These are phyloP conservation scores for Pandion haliaetus DNA, from an alignment of 2,113 vertebrate species.

Conservation along the genomic window DNA sequence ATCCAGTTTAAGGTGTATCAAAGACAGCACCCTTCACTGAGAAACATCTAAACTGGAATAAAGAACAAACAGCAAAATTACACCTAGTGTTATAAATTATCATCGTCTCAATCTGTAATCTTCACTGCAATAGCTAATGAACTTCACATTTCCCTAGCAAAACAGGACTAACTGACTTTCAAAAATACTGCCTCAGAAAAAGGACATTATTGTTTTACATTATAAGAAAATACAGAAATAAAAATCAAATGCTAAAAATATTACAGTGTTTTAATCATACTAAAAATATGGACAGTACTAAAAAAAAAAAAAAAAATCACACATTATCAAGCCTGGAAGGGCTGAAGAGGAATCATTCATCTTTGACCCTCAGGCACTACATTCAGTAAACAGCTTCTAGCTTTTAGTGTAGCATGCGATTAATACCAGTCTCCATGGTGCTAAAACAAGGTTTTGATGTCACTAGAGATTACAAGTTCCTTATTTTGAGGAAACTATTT, in stretches of 20 bases:
- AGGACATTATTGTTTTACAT: not conserved
- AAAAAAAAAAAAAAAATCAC: not conserved
- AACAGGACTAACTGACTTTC: not conserved
- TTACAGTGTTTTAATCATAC: not conserved
- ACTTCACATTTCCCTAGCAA: not conserved
- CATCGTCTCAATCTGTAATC: slow-evolving; percentile 12
- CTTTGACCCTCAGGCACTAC: not conserved
- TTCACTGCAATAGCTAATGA: not conserved
- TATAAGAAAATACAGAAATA: not conserved
- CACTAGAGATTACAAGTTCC: not conserved
- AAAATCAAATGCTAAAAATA: not conserved
- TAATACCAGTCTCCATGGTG: not conserved
- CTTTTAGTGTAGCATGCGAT: not conserved
- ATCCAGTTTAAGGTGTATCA: not conserved
- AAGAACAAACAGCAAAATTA: slow-evolving; percentile 7
- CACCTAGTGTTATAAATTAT: not conserved
- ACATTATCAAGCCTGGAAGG: not conserved
- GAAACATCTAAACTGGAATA: not conserved
- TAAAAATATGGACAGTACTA: not conserved
- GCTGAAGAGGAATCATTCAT: not conserved
- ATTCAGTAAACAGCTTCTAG: not conserved
- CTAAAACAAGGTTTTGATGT: not conserved
- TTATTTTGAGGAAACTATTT: not conserved
- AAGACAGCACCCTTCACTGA: not conserved
- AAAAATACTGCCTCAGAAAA: not conserved